These are phyloP conservation scores for Ia io DNA, from an alignment of 2,113 vertebrate species.

Conservation along the genomic window DNA sequence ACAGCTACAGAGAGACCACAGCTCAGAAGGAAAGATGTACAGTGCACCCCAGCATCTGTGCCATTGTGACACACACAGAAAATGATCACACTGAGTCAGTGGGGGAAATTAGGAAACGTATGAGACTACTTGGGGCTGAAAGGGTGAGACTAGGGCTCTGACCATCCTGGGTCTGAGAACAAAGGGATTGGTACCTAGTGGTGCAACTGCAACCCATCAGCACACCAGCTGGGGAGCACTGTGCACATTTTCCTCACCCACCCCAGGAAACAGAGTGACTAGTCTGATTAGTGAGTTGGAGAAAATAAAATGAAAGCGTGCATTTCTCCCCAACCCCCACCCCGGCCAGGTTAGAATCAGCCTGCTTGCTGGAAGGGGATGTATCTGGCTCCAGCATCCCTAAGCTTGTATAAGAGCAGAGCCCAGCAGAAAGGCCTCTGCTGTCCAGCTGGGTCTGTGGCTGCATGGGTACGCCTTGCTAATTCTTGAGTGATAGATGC, in stretches of 20 bases:
- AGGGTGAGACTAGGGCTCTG: not conserved
- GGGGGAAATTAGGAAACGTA: not conserved
- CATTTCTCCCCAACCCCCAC: fast-evolving
- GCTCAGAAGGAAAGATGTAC: not conserved
- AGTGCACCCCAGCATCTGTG: not conserved
- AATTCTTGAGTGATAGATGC: not conserved
- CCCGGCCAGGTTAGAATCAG: not conserved
- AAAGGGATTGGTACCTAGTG: fast-evolving
- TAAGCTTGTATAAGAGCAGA: not conserved
- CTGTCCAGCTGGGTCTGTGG: not conserved
- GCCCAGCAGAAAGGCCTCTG: not conserved
- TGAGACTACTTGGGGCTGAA: not conserved
- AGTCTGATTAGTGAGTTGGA: not conserved
- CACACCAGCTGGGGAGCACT: not conserved
- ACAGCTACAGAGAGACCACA: not conserved
- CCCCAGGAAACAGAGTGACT: not conserved
- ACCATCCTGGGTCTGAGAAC: not conserved
- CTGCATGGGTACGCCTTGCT: not conserved
- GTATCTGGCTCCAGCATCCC: not conserved
- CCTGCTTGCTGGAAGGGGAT: not conserved
- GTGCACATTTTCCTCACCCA: not conserved
- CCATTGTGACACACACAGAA: not conserved
- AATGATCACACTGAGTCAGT: not conserved
- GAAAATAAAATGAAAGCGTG: not conserved
- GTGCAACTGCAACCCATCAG: not conserved